Conservation (phyloP, 2,888 invertebrate species). For the Cantharis rustica region DNA sequence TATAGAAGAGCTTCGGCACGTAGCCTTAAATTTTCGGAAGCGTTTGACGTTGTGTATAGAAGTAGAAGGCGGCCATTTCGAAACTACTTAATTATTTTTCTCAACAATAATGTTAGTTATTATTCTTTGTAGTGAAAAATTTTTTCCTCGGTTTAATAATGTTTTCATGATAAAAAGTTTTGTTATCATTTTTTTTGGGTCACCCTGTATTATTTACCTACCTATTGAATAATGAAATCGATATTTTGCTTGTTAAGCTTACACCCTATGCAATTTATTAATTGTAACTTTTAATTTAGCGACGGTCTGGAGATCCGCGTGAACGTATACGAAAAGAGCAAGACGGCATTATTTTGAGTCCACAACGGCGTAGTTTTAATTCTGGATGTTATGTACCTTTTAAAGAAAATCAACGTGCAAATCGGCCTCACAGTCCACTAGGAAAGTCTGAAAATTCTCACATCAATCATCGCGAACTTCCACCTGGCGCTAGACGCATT, state of each 20-base stretch:
- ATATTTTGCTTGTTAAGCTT: background rate
- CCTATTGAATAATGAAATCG: background rate
- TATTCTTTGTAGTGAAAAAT: too few species aligned
- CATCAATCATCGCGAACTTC: constrained; percentile 49
- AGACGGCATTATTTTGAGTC: constrained; percentile 83
- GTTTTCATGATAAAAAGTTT: too few species aligned
- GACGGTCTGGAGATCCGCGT: constrained; percentile 69
- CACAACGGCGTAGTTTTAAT: constrained; percentile 84
- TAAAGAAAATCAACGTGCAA: constrained; percentile 46
- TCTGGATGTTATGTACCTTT: constrained; percentile 82
- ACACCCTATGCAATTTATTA: background rate
- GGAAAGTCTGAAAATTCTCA: constrained; percentile 31
- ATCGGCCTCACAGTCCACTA: constrained; percentile 44
- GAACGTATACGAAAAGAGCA: constrained; percentile 82
- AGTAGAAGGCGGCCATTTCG: too few species aligned
- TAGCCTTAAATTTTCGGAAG: too few species aligned
- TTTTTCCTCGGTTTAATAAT: too few species aligned
- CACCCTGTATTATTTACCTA: background rate
- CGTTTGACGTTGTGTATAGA: too few species aligned
- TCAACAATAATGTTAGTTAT: too few species aligned
- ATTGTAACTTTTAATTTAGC: constrained; percentile 39
- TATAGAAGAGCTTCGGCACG: too few species aligned
- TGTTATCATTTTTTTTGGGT: too few species aligned
- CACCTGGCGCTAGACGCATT: constrained; percentile 65
- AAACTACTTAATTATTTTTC: too few species aligned